Evolutionary conservation across 2,113 vertebrate genomes (phyloP).

Genomic region (Donacobius atricapilla): DNA sequence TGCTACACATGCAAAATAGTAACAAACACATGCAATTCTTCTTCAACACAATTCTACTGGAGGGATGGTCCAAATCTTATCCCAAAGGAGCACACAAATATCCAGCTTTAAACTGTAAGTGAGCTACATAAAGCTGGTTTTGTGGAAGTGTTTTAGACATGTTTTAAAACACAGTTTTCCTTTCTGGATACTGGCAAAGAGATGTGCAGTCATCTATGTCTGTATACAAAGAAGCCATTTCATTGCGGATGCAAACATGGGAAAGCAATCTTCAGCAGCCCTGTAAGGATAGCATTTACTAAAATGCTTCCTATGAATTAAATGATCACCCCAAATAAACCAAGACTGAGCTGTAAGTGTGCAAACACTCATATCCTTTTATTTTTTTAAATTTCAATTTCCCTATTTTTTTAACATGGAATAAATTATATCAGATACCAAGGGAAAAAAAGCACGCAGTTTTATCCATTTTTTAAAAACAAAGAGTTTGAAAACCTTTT

Average conservation of each 20-base stretch:
- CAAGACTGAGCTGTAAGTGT: neutral
- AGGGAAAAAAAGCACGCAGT: neutral
- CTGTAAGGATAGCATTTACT: neutral
- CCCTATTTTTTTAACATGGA: neutral
- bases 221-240: neutral
- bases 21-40: neutral
- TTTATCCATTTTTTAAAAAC: neutral
- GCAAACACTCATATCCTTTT: neutral
- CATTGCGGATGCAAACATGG: neutral
- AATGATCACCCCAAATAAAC: neutral
- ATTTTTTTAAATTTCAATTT: neutral
- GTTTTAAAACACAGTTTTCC: neutral
- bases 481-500: neutral
- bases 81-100: neutral
- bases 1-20: neutral
- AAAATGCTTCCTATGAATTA: neutral
- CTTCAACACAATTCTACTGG: neutral
- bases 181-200: neutral
- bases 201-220: neutral
- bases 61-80: neutral
- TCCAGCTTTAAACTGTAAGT: neutral
- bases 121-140: neutral
- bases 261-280: neutral
- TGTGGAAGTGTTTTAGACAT: neutral
- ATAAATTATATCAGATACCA: neutral